Evolutionary conservation across 2,797 vertebrate species (phyloP).

Genomic region (Megalops cyprinoides): DNA sequence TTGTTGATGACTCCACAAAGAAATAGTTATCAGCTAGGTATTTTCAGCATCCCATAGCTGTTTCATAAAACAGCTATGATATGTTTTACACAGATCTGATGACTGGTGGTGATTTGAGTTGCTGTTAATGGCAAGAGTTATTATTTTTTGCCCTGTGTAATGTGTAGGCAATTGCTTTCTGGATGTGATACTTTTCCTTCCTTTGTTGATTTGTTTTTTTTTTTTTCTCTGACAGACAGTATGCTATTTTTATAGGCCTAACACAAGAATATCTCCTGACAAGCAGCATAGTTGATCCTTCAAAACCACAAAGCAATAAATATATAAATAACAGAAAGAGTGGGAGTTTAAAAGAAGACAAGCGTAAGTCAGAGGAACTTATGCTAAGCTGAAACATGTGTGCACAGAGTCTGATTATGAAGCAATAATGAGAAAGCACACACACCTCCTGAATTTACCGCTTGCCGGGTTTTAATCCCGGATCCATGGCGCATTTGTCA

Average conservation of each 20-base stretch:
- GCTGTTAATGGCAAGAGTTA: no score
- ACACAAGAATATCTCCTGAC: slow-evolving; percentile 15
- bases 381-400: slow-evolving; percentile 3
- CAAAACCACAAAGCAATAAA: slow-evolving; percentile 16
- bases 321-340: slow-evolving; percentile 4
- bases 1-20: no score
- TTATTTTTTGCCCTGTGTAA: neutral
- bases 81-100: neutral
- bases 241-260: neutral
- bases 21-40: no score
- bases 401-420: slow-evolving; percentile 28
- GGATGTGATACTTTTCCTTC: neutral
- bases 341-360: neutral
- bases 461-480: slow-evolving; percentile 25
- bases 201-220: slow-evolving; percentile 19
- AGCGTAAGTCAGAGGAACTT: neutral
- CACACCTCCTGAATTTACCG: neutral
- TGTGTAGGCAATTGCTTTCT: neutral
- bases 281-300: slow-evolving; percentile 11
- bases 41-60: neutral
- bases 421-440: slow-evolving; percentile 31
- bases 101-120: no score
- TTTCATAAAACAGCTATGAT: neutral
- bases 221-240: neutral
- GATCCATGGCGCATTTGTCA: slow-evolving; percentile 27